Percentiles rank a stretch among this genome's conserved stretches.
Conservation (phyloP, 2,888 invertebrate genomes). For the Acrobasis suavella region DNA sequence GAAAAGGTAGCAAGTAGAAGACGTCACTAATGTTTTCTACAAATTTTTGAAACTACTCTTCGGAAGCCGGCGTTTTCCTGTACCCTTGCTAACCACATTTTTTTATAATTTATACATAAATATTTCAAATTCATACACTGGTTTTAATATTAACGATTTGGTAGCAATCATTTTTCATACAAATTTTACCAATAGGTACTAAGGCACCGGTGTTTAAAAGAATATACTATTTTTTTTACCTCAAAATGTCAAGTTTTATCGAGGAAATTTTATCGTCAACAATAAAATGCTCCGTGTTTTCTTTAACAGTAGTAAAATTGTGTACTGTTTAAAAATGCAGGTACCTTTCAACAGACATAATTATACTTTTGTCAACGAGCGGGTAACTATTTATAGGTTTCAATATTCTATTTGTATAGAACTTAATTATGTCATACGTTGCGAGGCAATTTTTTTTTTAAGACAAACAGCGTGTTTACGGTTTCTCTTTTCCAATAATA, state of each 20-base stretch:
- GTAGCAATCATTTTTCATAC: too few relatives aligned
- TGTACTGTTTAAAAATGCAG: conserved; percentile 23
- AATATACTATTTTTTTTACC: conserved; percentile 13
- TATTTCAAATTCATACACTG: too few relatives aligned
- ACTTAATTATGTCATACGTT: background rate
- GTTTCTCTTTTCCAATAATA: background rate
- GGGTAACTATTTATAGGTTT: background rate
- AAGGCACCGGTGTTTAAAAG: background rate
- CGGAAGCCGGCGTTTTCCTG: too few relatives aligned
- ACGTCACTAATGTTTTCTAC: too few relatives aligned
- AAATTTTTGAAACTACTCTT: too few relatives aligned
- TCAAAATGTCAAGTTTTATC: conserved; percentile 27
- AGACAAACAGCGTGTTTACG: background rate
- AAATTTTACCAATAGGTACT: background rate
- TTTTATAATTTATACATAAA: too few relatives aligned
- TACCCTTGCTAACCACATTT: too few relatives aligned
- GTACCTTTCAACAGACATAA: conserved; percentile 11
- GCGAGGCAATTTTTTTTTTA: background rate
- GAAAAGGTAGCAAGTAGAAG: too few relatives aligned
- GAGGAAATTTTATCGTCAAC: conserved; percentile 27
- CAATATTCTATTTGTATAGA: background rate
- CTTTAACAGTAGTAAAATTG: conserved; percentile 26
- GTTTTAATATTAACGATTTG: too few relatives aligned
- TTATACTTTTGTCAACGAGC: background rate
- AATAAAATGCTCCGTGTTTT: conserved; percentile 31